Conservation (phyloP, 2,797 vertebrate species). For the Schizopygopsis malacanthus region DNA sequence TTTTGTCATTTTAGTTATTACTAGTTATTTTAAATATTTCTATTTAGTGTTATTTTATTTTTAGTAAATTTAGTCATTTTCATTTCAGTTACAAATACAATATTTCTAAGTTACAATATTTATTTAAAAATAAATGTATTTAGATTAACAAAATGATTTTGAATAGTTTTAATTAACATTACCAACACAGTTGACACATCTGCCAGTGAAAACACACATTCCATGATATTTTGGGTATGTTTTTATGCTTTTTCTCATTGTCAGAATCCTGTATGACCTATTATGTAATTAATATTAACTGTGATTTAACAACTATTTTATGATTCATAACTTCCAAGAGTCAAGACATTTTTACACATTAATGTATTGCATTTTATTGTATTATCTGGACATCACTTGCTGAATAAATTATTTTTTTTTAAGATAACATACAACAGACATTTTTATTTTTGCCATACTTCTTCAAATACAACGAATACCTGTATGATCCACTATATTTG, state of each 20-base stretch:
- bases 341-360: background rate
- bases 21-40: no score
- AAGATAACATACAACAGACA: background rate
- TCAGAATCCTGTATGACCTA: background rate
- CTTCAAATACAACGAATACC: background rate
- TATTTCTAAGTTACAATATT: no score
- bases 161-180: background rate
- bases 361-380: background rate
- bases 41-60: no score
- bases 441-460: background rate
- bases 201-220: background rate
- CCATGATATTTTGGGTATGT: background rate
- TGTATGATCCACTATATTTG: background rate
- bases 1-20: background rate
- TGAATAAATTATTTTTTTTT: no score
- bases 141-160: background rate
- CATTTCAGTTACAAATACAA: no score
- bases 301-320: background rate
- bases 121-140: background rate
- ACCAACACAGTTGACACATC: background rate
- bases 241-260: background rate
- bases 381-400: background rate
- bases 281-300: background rate
- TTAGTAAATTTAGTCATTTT: no score
- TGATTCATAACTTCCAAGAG: background rate